These are phyloP conservation scores for Pollenia angustigena DNA, from an alignment of 2,888 invertebrate genomes.

Conservation along the genomic window DNA sequence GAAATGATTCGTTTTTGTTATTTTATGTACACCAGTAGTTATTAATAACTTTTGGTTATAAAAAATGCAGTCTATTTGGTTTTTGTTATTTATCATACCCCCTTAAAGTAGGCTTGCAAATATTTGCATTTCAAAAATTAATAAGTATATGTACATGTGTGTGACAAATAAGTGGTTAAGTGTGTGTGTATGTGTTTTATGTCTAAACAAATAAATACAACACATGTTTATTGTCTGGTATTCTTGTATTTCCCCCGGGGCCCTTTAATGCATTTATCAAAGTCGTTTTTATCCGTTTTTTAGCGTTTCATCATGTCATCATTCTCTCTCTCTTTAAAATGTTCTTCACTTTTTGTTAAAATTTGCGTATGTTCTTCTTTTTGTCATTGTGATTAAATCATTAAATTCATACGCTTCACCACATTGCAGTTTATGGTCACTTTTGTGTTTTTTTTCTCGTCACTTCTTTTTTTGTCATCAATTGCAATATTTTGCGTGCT, in stretches of 20 bases:
- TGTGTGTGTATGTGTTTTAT: conserved; percentile 44
- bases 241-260: conserved; percentile 68
- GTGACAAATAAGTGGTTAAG: conserved; percentile 64
- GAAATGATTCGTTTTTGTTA: not conserved
- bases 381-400: conserved; percentile 81
- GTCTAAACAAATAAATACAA: conserved; percentile 71
- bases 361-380: conserved; percentile 48
- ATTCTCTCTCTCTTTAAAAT: not conserved
- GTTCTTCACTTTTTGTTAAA: conserved; percentile 36
- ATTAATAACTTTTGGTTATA: conserved; percentile 64
- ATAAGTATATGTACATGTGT: not conserved
- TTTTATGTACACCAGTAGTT: conserved; percentile 37
- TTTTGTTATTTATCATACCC: conserved; percentile 32
- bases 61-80: conserved; percentile 29
- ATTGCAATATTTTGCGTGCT: conserved; percentile 70
- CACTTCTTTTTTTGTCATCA: conserved; percentile 36
- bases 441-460: conserved; percentile 36
- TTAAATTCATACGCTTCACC: conserved; percentile 83
- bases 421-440: conserved; percentile 76
- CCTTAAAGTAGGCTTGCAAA: conserved; percentile 54
- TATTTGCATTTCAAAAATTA: conserved; percentile 12
- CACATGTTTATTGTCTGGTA: conserved; percentile 73
- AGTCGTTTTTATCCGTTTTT: conserved; percentile 62
- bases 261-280: conserved; percentile 73
- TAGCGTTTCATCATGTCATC: conserved; percentile 42